Conservation (phyloP, 2,888 invertebrate genomes). For the Brachyopa scutellaris region DNA sequence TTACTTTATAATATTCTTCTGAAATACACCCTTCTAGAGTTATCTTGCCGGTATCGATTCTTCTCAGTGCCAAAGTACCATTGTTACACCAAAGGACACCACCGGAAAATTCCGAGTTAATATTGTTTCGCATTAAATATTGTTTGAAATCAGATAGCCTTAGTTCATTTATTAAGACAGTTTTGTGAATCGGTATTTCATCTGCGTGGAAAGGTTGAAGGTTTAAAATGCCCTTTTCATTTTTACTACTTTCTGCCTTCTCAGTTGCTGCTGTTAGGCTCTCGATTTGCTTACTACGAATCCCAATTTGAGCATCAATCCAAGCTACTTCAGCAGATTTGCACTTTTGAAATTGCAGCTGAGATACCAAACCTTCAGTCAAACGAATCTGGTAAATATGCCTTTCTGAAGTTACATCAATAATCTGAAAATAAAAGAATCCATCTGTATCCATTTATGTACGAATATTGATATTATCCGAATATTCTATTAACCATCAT, state of each 20-base stretch:
- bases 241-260: slow-evolving; percentile 74
- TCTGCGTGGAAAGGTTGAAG: slow-evolving; percentile 85
- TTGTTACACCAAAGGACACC: slow-evolving; percentile 97
- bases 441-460: no score
- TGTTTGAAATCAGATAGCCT: slow-evolving; percentile 96
- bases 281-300: slow-evolving; percentile 85
- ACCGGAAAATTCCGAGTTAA: slow-evolving; percentile 93
- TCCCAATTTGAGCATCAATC: slow-evolving; percentile 91
- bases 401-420: slow-evolving; percentile 98
- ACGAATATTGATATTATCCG: no score
- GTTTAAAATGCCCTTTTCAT: slow-evolving; percentile 86
- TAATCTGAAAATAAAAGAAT: slow-evolving; percentile 76
- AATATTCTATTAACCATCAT: no score
- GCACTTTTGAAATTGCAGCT: slow-evolving; percentile 91
- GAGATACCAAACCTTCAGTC: slow-evolving; percentile 94
- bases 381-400: slow-evolving; percentile 98
- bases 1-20: slow-evolving; percentile 96
- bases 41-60: slow-evolving; percentile 95
- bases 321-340: slow-evolving; percentile 98
- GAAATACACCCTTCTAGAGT: slow-evolving; percentile 96
- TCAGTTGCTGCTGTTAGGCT: slow-evolving; percentile 78
- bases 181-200: slow-evolving; percentile 87
- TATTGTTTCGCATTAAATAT: slow-evolving; percentile 88
- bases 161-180: slow-evolving; percentile 95
- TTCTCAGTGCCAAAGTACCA: slow-evolving; percentile 92